A percentile compares a stretch with the other conserved stretches of the same genome.
Conservation (phyloP, 2,797 vertebrate genomes). For the Tamandua tetradactyla region DNA sequence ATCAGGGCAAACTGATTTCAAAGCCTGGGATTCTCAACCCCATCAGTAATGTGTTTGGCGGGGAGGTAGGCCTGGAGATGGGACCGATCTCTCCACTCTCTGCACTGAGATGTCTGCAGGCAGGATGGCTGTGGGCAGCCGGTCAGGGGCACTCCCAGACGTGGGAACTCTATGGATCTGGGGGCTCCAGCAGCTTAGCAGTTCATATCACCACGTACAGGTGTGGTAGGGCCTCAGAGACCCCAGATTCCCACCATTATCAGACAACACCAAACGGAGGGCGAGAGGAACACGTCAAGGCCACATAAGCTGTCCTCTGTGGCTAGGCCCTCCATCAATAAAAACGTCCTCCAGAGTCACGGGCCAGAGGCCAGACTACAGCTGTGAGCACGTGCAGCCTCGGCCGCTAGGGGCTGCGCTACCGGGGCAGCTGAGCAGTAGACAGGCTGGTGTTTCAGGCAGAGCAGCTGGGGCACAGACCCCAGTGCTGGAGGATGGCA, state of each 20-base stretch:
- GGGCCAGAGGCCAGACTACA: too few relatives aligned
- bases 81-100: background rate
- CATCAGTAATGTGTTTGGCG: background rate
- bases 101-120: background rate
- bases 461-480: background rate
- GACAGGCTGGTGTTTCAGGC: too few relatives aligned
- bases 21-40: background rate
- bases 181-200: background rate
- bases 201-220: background rate
- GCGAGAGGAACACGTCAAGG: background rate
- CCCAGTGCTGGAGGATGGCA: background rate
- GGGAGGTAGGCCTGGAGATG: background rate
- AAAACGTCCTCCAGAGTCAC: too few relatives aligned
- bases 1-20: background rate
- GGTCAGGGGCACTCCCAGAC: too few relatives aligned
- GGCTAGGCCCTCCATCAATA: background rate
- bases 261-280: background rate
- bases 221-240: background rate
- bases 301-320: accelerated
- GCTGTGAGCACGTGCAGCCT: background rate
- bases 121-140: background rate
- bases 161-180: background rate
- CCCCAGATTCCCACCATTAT: background rate
- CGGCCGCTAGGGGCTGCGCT: background rate
- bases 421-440: too few relatives aligned